Conservation (phyloP, 30 jellyfish, hydroid and myxozoan species). For the Rhopilema esculentum region DNA sequence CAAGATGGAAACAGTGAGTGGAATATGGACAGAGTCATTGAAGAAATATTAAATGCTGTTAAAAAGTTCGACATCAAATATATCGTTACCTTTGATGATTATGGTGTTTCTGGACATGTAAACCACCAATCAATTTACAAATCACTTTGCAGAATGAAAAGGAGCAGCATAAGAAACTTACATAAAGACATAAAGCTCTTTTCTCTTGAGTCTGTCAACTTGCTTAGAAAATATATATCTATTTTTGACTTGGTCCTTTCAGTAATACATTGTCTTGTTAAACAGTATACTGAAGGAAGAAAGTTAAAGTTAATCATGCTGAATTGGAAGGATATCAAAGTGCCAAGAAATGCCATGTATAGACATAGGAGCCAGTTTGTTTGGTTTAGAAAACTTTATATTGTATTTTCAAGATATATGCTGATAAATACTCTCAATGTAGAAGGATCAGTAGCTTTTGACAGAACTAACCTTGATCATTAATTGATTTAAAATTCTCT, state of each 20-base stretch:
- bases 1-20: slow-evolving; percentile 68
- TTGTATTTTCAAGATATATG: slow-evolving; percentile 82
- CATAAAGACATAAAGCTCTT: neutral
- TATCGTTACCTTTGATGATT: slow-evolving; percentile 60
- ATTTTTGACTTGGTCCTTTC: slow-evolving; percentile 66
- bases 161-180: neutral
- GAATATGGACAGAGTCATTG: slow-evolving; percentile 51
- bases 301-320: neutral
- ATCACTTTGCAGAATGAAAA: slow-evolving; percentile 20
- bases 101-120: slow-evolving; percentile 84
- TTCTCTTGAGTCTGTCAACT: slow-evolving; percentile 50
- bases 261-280: neutral
- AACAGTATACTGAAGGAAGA: neutral
- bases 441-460: neutral
- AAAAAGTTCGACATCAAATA: slow-evolving; percentile 4
- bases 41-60: neutral
- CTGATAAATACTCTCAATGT: slow-evolving; percentile 44
- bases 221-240: slow-evolving; percentile 64
- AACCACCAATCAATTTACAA: slow-evolving; percentile 62
- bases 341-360: slow-evolving; percentile 46
- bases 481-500: neutral
- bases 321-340: neutral
- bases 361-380: slow-evolving; percentile 79
- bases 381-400: slow-evolving; percentile 84
- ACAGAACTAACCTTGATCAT: too few relatives aligned